Evolutionary conservation across 2,797 vertebrate species (phyloP).

Genomic region (Falco berigora): DNA sequence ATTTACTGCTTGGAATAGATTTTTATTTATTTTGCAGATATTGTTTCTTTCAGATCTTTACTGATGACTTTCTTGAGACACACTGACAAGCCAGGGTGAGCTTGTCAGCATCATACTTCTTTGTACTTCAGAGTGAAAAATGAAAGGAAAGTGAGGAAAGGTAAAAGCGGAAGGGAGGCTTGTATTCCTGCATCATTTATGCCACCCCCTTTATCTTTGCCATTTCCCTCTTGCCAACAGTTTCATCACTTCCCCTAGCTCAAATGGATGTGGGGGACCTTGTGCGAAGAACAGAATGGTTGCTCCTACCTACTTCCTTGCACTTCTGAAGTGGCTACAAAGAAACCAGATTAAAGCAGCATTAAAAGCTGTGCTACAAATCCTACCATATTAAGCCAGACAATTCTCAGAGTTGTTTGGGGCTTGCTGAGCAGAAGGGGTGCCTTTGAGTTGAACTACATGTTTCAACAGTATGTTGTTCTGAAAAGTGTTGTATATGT

Average conservation of each 20-base stretch:
- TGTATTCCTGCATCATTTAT: not conserved
- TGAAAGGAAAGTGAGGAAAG: not conserved
- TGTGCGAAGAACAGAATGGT: not conserved
- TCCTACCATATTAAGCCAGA: conserved; percentile 4
- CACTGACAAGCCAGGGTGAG: not conserved
- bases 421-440: conserved; percentile 19
- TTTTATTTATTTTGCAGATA: not conserved
- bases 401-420: not conserved
- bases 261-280: not conserved
- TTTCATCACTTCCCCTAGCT: not conserved
- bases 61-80: not conserved
- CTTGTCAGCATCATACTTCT: not conserved
- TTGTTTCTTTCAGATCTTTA: not conserved
- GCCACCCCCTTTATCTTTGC: not conserved
- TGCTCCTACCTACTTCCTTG: not conserved
- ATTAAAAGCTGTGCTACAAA: conserved; percentile 7
- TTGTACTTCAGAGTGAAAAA: not conserved
- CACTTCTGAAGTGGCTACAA: not conserved
- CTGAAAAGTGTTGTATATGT: conserved; percentile 60
- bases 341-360: conserved; percentile 26
- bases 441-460: conserved; percentile 48
- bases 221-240: not conserved
- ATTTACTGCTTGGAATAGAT: not conserved
- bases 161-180: not conserved
- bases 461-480: conserved; percentile 57